Percentiles rank a stretch among this genome's conserved stretches.
Evolutionary conservation across 2,888 invertebrate species (phyloP).

Genomic region (Drosophila rubida): DNA sequence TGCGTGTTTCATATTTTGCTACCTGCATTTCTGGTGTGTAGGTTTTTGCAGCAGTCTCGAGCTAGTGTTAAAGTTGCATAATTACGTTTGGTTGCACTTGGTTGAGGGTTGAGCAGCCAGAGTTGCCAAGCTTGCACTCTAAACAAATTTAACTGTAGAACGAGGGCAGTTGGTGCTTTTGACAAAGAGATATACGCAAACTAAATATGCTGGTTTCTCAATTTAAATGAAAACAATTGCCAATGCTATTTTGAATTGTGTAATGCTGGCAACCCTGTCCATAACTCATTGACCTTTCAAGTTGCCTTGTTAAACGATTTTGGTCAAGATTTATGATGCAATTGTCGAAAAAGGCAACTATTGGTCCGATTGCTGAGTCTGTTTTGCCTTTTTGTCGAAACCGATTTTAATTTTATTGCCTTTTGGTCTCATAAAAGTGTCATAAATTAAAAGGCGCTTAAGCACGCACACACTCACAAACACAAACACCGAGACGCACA

Average conservation of each 20-base stretch:
- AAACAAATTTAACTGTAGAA: background rate
- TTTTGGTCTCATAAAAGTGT: slow-evolving; percentile 78
- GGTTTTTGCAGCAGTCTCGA: slow-evolving; percentile 44
- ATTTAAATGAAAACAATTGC: background rate
- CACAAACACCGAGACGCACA: background rate
- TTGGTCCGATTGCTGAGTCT: slow-evolving; percentile 37
- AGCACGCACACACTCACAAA: slow-evolving; percentile 14
- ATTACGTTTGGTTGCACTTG: slow-evolving; percentile 53
- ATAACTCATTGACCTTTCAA: slow-evolving; percentile 44
- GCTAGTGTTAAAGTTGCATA: slow-evolving; percentile 76
- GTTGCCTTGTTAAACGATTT: slow-evolving; percentile 48
- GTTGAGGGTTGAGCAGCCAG: slow-evolving; percentile 40
- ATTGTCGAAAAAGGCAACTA: slow-evolving; percentile 65
- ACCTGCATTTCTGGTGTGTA: slow-evolving; percentile 68
- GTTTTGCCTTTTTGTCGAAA: slow-evolving; percentile 58
- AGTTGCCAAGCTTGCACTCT: slow-evolving; percentile 31
- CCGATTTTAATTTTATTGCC: slow-evolving; percentile 70
- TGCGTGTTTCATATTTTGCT: slow-evolving; percentile 68
- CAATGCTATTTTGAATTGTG: background rate
- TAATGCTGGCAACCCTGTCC: slow-evolving; percentile 24
- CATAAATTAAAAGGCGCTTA: slow-evolving; percentile 83
- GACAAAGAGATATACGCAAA: background rate
- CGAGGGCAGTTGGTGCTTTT: background rate
- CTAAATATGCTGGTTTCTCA: too few species aligned
- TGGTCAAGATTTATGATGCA: slow-evolving; percentile 80